A percentile compares a stretch with the other conserved stretches of the same genome.
Evolutionary conservation across 2,888 invertebrate species (phyloP).

Genomic region (Uropetala carovei): DNA sequence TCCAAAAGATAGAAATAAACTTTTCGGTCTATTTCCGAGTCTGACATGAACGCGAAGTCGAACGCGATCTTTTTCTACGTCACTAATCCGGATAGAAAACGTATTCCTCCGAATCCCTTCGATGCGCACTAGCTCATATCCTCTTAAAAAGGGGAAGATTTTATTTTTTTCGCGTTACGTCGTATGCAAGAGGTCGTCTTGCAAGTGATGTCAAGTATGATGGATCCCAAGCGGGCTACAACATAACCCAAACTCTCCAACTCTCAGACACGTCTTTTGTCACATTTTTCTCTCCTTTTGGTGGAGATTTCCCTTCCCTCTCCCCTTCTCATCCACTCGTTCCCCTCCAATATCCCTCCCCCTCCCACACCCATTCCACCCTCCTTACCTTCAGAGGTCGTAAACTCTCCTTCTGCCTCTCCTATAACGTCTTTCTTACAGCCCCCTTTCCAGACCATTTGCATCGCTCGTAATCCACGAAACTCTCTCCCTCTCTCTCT

Average conservation of each 20-base stretch:
- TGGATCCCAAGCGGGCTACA: slow-evolving; percentile 53
- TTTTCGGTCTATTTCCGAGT: no score
- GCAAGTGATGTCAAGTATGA: slow-evolving; percentile 57
- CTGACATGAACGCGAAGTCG: no score
- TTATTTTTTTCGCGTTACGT: background rate
- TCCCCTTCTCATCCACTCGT: background rate
- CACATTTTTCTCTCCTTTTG: slow-evolving; percentile 53
- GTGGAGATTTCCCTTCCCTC: slow-evolving; percentile 20
- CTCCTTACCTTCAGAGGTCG: slow-evolving; percentile 35
- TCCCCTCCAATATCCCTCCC: background rate
- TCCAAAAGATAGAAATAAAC: no score
- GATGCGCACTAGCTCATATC: background rate
- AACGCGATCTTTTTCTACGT: no score
- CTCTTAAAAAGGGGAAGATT: background rate
- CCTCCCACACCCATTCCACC: background rate
- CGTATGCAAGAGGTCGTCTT: slow-evolving; percentile 47
- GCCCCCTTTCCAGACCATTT: slow-evolving; percentile 58
- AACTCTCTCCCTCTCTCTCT: slow-evolving; percentile 26
- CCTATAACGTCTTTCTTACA: slow-evolving; percentile 59
- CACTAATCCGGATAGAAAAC: background rate
- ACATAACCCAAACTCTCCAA: slow-evolving; percentile 49
- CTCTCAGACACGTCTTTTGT: slow-evolving; percentile 47
- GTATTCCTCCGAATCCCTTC: background rate
- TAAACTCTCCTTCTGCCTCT: slow-evolving; percentile 50
- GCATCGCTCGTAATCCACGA: slow-evolving; percentile 59